Evolutionary conservation across 35 echinoderm and acorn worm species (phyloP).

Genomic region (Holothuria glaberrima): DNA sequence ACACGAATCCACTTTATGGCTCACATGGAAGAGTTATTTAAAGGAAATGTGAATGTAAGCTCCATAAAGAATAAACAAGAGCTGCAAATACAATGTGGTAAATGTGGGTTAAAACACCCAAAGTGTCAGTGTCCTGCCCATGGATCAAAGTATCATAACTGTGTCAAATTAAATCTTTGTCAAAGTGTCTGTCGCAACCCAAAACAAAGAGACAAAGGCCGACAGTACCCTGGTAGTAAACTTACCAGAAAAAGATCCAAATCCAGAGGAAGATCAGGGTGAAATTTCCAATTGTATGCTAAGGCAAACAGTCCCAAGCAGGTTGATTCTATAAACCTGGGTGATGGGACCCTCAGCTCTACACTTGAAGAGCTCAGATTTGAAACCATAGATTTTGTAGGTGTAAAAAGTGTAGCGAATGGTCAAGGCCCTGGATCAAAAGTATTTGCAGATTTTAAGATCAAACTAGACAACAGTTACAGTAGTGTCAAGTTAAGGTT

Average conservation of each 20-base stretch:
- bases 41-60: neutral
- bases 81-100: neutral
- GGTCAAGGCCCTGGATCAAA: neutral
- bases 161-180: neutral
- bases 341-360: no score
- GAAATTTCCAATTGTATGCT: no score
- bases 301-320: no score
- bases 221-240: no score
- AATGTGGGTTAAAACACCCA: neutral
- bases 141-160: neutral
- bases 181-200: neutral
- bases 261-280: no score
- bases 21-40: neutral
- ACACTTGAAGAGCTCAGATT: no score
- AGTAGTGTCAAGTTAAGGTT: slow-evolving; percentile 7
- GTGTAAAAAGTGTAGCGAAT: no score
- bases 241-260: no score
- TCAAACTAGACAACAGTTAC: neutral
- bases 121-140: neutral
- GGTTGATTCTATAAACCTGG: no score
- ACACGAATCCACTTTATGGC: neutral
- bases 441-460: slow-evolving; percentile 34
- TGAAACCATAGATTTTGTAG: no score
- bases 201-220: neutral
- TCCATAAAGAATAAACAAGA: neutral